Conservation (phyloP, 2,797 vertebrate species). For the Heteromormyrus szaboi region DNA sequence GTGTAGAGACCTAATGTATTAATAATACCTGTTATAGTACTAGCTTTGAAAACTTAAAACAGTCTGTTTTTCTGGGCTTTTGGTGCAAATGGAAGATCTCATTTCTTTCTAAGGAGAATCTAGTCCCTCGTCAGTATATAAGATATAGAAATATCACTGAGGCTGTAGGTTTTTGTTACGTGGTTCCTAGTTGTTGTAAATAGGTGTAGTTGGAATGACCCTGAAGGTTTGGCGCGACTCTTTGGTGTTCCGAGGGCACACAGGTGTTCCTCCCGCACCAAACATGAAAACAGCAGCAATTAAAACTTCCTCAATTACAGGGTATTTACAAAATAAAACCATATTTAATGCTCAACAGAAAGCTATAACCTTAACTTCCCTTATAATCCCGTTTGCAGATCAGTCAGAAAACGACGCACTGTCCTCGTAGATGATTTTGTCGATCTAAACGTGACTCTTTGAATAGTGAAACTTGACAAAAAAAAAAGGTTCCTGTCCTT, state of each 20-base stretch:
- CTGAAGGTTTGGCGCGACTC: too few relatives aligned
- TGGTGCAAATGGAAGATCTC: background rate
- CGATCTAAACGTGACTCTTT: background rate
- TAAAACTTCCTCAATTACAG: background rate
- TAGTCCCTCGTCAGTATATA: background rate
- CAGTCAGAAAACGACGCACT: background rate
- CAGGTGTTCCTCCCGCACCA: background rate
- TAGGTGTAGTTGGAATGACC: background rate
- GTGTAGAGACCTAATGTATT: background rate
- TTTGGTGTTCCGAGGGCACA: background rate
- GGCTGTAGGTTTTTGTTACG: background rate
- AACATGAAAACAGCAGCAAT: background rate
- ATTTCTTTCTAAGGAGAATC: background rate
- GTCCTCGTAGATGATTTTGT: background rate
- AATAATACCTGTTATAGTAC: background rate
- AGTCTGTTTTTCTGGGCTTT: background rate
- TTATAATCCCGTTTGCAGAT: background rate
- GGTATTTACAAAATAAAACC: background rate
- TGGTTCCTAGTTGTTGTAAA: too few relatives aligned
- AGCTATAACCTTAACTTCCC: background rate
- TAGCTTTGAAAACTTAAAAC: background rate
- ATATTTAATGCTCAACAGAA: background rate
- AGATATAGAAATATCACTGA: background rate
- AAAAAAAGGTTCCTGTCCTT: background rate
- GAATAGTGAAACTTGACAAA: background rate